These are phyloP conservation scores for Casuarius casuarius DNA, from an alignment of 2,113 vertebrate species.

Conservation along the genomic window DNA sequence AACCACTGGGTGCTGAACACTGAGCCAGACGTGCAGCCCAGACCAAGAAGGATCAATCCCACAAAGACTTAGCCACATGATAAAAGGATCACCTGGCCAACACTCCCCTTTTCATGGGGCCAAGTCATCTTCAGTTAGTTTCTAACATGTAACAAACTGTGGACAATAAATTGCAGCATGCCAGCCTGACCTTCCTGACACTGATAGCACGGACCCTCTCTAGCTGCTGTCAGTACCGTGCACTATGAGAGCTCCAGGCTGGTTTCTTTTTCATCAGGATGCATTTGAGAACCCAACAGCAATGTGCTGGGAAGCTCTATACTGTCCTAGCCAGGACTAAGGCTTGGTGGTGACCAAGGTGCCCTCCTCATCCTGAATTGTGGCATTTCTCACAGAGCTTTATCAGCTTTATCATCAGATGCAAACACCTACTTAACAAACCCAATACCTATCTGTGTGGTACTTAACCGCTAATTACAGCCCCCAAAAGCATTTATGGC, in stretches of 20 bases:
- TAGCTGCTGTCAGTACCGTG: background rate
- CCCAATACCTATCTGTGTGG: rapidly evolving
- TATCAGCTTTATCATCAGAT: background rate
- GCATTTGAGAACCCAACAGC: background rate
- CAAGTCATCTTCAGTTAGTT: background rate
- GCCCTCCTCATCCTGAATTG: background rate
- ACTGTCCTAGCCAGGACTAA: too few relatives aligned
- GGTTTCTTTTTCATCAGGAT: background rate
- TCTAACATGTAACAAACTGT: background rate
- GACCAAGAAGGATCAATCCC: background rate
- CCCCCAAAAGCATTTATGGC: background rate
- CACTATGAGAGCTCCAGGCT: background rate
- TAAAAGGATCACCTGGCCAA: background rate
- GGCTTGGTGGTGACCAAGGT: background rate
- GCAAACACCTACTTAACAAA: rapidly evolving
- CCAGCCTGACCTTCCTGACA: background rate
- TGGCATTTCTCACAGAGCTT: background rate
- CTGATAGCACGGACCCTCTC: background rate
- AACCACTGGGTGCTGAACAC: background rate
- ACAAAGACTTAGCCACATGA: background rate
- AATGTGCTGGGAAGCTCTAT: background rate
- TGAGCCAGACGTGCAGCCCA: background rate
- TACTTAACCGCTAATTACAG: rapidly evolving
- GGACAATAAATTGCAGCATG: conserved; percentile 6
- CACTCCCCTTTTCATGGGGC: rapidly evolving